Conservation (phyloP, 2,797 vertebrate species). For the Gobio occitaniae region DNA sequence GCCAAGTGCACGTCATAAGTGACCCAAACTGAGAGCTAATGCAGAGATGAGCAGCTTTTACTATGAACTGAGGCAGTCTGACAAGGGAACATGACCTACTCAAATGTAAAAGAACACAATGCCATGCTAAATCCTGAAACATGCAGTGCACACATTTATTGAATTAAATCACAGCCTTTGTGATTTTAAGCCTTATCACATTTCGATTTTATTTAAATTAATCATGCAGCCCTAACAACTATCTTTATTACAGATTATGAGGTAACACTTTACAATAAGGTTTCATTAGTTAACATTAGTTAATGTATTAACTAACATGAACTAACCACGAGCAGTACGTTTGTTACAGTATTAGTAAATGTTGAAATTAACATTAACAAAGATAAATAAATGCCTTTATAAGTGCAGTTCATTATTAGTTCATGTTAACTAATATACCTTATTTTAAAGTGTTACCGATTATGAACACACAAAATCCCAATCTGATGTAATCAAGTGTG, state of each 20-base stretch:
- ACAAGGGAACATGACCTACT: neutral
- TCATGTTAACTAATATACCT: no score
- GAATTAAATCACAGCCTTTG: neutral
- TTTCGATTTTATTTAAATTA: neutral
- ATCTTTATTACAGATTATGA: neutral
- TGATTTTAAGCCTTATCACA: neutral
- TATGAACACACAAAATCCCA: neutral
- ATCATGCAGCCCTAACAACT: neutral
- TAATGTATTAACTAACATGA: no score
- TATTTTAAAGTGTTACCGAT: no score
- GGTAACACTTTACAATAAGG: no score
- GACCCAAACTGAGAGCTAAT: neutral
- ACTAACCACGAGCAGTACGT: no score
- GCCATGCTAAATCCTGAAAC: neutral
- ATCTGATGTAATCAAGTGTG: neutral
- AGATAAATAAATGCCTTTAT: no score
- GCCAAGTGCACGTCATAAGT: neutral
- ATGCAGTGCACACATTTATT: neutral
- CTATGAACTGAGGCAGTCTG: neutral
- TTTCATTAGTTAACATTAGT: no score
- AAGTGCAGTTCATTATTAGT: no score
- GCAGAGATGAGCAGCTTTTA: neutral
- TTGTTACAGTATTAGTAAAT: no score
- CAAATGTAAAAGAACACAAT: neutral
- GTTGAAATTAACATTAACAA: no score